Evolutionary conservation across 2,113 vertebrate genomes (phyloP), one percentile per base, ranked within the genome.

Genomic region (Protobothrops mucrosquamatus): DNA sequence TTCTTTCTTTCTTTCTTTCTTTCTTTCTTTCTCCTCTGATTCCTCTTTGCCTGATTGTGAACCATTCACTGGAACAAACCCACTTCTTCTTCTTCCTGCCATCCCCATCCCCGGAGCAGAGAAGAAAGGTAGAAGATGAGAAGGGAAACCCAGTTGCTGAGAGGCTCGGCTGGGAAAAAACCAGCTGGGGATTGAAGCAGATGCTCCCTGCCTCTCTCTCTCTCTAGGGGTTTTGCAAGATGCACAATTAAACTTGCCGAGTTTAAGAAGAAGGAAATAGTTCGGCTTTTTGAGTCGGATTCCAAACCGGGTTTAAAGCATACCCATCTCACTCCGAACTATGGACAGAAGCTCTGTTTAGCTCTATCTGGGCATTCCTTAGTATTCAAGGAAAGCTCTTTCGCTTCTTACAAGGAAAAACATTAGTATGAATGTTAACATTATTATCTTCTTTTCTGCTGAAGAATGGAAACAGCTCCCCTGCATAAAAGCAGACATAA

Each of bases 381-480:
- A 46, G 8, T 9, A 81, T 22, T 81, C 74, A 81, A 9, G 34
- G 34, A 43, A 43, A 34, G 61, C 6, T 26, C 69, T 85, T 2
- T 34, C 29, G 29, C 6, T 61, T 15, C 46, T n/a, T 24, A 34
- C 59, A 81, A 55, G 34, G 91, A 51, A 39, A 92, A 96, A 46
- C 93, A 90, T 93, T 93, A 56, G 93, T 90, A 93, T 94, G 0
- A 39, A 93, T 94, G 88, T 86, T 86, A 61, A 0, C 57, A n/a
- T 89, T 94, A 56, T 89, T 93, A 48, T 90, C 95, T 95, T 85
- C 94, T 57, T 61, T 94, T 92, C 51, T 89, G 90, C 15, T 74
- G 91, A 90, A 56, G 88, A 92, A 64, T 92, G 94, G 92, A 93
- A 96, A 81, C 91, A 85, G 87, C 92, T 95, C 95, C 95, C 87